Conservation (phyloP, 37 sponge, comb jelly and placozoan genomes). For the Eunapius fragilis region DNA sequence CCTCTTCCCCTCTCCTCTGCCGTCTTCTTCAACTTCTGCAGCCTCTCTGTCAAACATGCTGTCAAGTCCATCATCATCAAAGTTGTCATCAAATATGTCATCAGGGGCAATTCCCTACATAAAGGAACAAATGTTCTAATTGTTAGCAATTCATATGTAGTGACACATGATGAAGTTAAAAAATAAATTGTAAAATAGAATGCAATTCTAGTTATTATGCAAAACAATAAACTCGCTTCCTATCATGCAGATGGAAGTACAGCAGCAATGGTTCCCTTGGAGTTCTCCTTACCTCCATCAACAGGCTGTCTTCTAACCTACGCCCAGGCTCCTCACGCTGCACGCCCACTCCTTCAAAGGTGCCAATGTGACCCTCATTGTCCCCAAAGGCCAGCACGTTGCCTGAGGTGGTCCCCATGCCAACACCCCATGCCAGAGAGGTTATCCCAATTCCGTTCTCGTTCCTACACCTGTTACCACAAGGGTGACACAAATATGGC, state of each 20-base stretch:
- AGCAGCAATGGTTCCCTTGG: too few species aligned
- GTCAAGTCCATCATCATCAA: slow-evolving; percentile 4
- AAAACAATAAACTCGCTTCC: too few species aligned
- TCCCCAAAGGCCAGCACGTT: slow-evolving; percentile 40
- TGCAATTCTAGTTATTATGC: too few species aligned
- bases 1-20: neutral
- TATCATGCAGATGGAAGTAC: too few species aligned
- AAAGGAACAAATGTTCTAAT: neutral
- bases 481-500: neutral
- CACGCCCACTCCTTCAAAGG: slow-evolving; percentile 12
- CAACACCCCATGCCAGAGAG: slow-evolving; percentile 49
- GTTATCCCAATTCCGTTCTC: slow-evolving; percentile 54
- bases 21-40: neutral
- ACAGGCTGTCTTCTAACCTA: slow-evolving; percentile 16
- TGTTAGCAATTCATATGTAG: neutral
- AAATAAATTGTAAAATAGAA: too few species aligned
- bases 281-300: slow-evolving; percentile 21
- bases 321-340: neutral
- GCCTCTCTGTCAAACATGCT: slow-evolving; percentile 5
- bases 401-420: slow-evolving; percentile 4
- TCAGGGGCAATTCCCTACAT: slow-evolving; percentile 7
- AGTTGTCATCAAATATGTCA: slow-evolving; percentile 25
- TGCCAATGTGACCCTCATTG: slow-evolving; percentile 54
- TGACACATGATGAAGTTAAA: too few species aligned
- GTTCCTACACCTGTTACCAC: slow-evolving; percentile 9